phyloP scores from a whole-genome alignment of 2,113 vertebrate genomes.

The Hyla sarda region DNA sequence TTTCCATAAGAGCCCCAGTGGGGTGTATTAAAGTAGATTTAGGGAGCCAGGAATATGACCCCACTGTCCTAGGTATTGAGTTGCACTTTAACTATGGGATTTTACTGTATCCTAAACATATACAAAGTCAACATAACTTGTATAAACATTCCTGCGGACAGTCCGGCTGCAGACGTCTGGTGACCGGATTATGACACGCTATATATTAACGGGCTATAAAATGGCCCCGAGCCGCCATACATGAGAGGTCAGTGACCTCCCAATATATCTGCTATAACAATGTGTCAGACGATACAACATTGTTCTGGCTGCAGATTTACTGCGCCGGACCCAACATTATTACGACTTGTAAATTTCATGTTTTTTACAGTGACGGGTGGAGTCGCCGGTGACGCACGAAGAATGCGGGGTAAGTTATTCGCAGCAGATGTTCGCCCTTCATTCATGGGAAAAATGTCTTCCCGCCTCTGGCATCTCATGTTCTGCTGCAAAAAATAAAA shows the following conservation, averaged over 20 bases:
- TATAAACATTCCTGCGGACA: background rate
- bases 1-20: no score
- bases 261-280: background rate
- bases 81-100: no score
- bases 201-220: background rate
- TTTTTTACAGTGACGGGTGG: conserved; percentile 44
- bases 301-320: background rate
- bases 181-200: background rate
- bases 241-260: background rate
- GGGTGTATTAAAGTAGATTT: no score
- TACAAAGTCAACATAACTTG: background rate
- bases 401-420: conserved; percentile 43
- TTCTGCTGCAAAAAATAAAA: background rate
- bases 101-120: no score
- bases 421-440: conserved; percentile 45
- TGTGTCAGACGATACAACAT: background rate
- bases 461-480: background rate
- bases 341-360: conserved; percentile 7
- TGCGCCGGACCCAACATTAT: background rate
- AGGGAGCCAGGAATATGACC: no score
- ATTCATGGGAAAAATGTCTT: conserved; percentile 41
- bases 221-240: no score
- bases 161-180: conserved; percentile 1
- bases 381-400: conserved; percentile 31
- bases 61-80: no score